Conservation (phyloP, 1,140 invertebrate genomes). For the Dryas iulia region DNA sequence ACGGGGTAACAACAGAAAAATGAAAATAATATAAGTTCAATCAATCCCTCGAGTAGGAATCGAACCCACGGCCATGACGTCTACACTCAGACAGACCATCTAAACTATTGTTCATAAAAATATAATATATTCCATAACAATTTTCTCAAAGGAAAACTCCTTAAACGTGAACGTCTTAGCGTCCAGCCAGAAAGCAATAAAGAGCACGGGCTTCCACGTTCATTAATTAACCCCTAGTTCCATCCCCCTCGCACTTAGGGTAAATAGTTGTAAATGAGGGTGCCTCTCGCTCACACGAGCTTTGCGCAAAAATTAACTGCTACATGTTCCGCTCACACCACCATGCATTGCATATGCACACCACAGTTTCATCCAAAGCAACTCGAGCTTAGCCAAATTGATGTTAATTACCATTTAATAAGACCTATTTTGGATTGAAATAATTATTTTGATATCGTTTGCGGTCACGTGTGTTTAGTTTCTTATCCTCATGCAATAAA, state of each 20-base stretch:
- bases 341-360: slow-evolving; percentile 72
- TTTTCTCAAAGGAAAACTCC: slow-evolving; percentile 76
- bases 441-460: slow-evolving; percentile 46
- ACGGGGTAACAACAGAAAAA: too few relatives aligned
- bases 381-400: slow-evolving; percentile 46
- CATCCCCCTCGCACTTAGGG: slow-evolving; percentile 61
- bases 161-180: slow-evolving; percentile 77
- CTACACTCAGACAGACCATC: too few relatives aligned
- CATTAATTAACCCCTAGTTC: slow-evolving; percentile 79
- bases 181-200: slow-evolving; percentile 80
- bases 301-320: slow-evolving; percentile 82
- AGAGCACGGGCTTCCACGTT: slow-evolving; percentile 81
- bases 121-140: slow-evolving; percentile 62
- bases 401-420: slow-evolving; percentile 62
- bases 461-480: slow-evolving; percentile 75
- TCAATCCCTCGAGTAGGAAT: too few relatives aligned
- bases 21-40: too few relatives aligned
- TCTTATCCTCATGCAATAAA: slow-evolving; percentile 77
- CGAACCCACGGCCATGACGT: too few relatives aligned
- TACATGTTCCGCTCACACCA: slow-evolving; percentile 75
- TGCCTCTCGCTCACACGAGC: slow-evolving; percentile 71
- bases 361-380: slow-evolving; percentile 34
- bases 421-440: slow-evolving; percentile 48
- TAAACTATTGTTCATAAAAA: slow-evolving; percentile 29
- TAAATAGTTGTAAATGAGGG: slow-evolving; percentile 77